Percentiles rank a stretch among this genome's conserved stretches.
Conservation (phyloP, 1,140 invertebrate genomes). For the Rhysida immarginata region DNA sequence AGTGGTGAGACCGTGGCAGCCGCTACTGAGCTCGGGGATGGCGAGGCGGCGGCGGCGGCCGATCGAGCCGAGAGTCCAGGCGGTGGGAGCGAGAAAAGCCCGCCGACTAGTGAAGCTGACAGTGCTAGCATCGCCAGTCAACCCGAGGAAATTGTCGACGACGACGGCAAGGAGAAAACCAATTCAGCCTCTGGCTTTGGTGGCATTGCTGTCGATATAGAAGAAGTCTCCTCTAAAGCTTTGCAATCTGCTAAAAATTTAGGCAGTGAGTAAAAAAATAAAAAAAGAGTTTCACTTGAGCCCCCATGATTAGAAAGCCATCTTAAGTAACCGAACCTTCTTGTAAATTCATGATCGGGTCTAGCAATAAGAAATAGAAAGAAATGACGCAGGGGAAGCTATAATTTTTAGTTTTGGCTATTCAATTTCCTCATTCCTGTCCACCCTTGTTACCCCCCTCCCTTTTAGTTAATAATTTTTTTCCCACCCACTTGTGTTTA, state of each 20-base stretch:
- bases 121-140: constrained; percentile 3
- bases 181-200: neutral
- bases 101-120: constrained; percentile 6
- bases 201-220: constrained; percentile 20
- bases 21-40: neutral
- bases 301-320: too few species aligned
- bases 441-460: too few species aligned
- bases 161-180: neutral
- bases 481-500: too few species aligned
- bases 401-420: too few species aligned
- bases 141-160: neutral
- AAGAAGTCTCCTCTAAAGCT: constrained; percentile 69
- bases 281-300: too few species aligned
- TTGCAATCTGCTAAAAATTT: constrained; percentile 70
- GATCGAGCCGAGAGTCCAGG: neutral
- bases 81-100: constrained; percentile 9
- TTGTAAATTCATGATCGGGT: too few species aligned
- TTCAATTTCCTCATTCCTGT: too few species aligned
- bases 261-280: constrained; percentile 49
- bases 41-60: too few species aligned
- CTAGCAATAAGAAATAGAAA: too few species aligned
- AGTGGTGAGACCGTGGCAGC: constrained; percentile 27
- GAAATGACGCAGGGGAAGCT: too few species aligned
- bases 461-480: too few species aligned
- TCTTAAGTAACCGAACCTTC: too few species aligned